These are phyloP conservation scores for Burhinus oedicnemus DNA, from an alignment of 2,113 vertebrate genomes.

Conservation along the genomic window DNA sequence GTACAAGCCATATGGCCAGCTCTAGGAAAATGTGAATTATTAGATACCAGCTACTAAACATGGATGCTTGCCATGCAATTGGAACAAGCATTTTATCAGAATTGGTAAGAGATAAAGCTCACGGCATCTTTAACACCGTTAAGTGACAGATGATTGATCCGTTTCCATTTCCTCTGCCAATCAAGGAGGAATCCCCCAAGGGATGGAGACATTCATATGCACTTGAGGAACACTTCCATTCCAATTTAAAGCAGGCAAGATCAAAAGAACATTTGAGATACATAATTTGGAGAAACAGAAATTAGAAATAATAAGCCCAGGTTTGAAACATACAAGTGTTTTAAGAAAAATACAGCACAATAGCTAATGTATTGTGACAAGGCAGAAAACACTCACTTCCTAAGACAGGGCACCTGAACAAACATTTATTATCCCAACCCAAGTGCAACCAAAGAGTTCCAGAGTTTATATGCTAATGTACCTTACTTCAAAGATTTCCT, in stretches of 20 bases:
- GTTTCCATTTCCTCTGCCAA: not conserved
- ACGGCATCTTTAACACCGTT: not conserved
- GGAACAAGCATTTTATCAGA: not conserved
- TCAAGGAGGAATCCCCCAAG: not conserved
- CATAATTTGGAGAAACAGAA: not conserved
- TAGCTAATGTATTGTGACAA: not conserved
- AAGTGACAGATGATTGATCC: not conserved
- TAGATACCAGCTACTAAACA: not conserved
- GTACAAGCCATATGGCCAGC: not conserved
- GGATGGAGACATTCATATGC: not conserved
- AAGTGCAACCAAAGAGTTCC: not conserved
- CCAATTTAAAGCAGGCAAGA: not conserved
- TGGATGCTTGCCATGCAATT: not conserved
- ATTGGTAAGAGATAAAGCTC: not conserved
- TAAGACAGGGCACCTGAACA: constrained; percentile 41
- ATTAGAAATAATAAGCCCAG: not conserved
- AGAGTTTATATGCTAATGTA: constrained; percentile 30
- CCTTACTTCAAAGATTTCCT: constrained; percentile 34
- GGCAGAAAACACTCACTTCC: not conserved
- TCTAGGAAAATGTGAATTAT: fast-evolving
- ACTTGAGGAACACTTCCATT: not conserved
- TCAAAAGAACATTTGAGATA: not conserved
- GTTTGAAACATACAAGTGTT: not conserved
- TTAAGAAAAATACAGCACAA: not conserved
- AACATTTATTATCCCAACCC: not conserved